A percentile compares a stretch with the other conserved stretches of the same genome.
These are phyloP conservation scores for Naso thynnoides DNA, from an alignment of 2,797 vertebrate species.

Conservation along the genomic window DNA sequence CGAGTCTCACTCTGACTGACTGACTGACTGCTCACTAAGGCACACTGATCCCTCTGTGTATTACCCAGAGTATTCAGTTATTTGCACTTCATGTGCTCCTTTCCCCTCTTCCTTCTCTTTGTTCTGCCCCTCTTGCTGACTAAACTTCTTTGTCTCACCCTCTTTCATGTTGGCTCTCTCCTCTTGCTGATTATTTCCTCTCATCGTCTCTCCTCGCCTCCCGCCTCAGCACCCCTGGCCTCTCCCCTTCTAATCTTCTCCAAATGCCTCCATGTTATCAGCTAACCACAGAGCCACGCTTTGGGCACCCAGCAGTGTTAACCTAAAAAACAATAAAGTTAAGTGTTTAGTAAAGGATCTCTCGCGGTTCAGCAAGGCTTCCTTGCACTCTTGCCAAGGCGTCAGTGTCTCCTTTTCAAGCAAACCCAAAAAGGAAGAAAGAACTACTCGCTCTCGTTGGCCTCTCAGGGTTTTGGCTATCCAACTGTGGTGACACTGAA, in stretches of 20 bases:
- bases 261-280: slow-evolving; percentile 74
- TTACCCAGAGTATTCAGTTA: slow-evolving; percentile 51
- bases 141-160: neutral
- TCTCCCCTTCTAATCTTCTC: slow-evolving; percentile 67
- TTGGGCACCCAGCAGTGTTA: slow-evolving; percentile 62
- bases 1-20: slow-evolving; percentile 29
- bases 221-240: slow-evolving; percentile 56
- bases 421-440: neutral
- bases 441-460: neutral
- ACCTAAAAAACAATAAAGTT: slow-evolving; percentile 66
- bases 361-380: slow-evolving; percentile 36
- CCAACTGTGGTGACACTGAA: neutral
- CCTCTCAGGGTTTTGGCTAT: slow-evolving; percentile 1
- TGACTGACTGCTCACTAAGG: slow-evolving; percentile 56
- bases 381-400: slow-evolving; percentile 3
- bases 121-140: neutral
- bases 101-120: slow-evolving; percentile 17
- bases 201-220: neutral
- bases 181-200: no score
- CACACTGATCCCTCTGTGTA: slow-evolving; percentile 53
- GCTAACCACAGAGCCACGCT: slow-evolving; percentile 64
- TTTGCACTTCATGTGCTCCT: slow-evolving; percentile 51
- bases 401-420: slow-evolving; percentile 24
- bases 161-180: slow-evolving; percentile 27
- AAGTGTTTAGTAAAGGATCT: slow-evolving; percentile 68